phyloP scores from a whole-genome alignment of 2,113 vertebrate species.

The Hemiscyllium ocellatum region DNA sequence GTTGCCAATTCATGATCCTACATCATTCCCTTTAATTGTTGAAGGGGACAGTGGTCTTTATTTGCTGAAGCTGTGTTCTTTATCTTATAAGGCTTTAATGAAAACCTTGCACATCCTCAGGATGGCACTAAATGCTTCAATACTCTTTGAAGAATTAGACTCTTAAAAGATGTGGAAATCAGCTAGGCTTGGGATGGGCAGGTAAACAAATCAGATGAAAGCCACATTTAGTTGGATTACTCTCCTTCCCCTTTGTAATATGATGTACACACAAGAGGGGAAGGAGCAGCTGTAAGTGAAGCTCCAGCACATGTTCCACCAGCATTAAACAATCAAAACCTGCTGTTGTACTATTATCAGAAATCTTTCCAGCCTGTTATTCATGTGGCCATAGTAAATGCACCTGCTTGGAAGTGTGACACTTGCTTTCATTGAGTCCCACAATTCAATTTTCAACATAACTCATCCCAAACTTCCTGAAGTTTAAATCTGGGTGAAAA shows the following conservation, averaged over 20 bases:
- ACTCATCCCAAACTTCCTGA: too few relatives aligned
- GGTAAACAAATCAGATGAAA: background rate
- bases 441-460: too few relatives aligned
- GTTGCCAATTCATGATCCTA: background rate
- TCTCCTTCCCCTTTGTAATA: background rate
- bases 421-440: too few relatives aligned
- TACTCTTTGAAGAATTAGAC: background rate
- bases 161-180: background rate
- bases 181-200: too few relatives aligned
- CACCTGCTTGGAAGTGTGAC: too few relatives aligned
- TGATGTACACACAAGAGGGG: background rate
- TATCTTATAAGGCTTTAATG: background rate
- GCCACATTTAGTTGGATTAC: background rate
- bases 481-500: too few relatives aligned
- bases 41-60: too few relatives aligned
- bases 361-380: background rate
- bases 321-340: background rate
- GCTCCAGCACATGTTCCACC: background rate
- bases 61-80: background rate
- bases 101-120: background rate
- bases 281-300: background rate
- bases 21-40: too few relatives aligned
- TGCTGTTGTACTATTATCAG: background rate
- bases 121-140: background rate
- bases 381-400: background rate